Base-by-base conservation (phyloP, 2,797 vertebrate genomes). In the Rhabdomys pumilio region DNA sequence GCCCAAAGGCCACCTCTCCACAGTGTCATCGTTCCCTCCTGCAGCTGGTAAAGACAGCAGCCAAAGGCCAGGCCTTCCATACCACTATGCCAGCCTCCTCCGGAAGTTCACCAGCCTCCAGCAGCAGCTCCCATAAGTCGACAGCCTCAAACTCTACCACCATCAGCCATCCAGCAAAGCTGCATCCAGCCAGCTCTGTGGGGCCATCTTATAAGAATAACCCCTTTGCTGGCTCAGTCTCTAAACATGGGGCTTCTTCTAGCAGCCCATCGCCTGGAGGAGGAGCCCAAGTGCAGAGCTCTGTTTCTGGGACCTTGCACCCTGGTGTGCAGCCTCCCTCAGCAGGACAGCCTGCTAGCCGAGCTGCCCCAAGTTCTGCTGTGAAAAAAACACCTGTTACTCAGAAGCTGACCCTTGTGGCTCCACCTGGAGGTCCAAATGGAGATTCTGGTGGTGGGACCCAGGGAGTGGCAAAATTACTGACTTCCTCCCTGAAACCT, bases 361-460 rank as follows among this genome's bases (percentile, higher is more conserved):
- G 98, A 53, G 98, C 97, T 0, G 85, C 98, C 10, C 97, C 98
- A 0, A 65, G 97, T 96, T 94, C 98, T 69, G 82, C 98, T 0
- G 93, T 97, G 82, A 99, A 99, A 97, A 99, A 99, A 91, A 72
- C 98, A 0, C 88, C 98, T 0, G 97, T 98, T 63, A 98, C 99
- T 10, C 99, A 99, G 97, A 99, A 99, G 97, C 98, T 99, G 89
- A 99, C 99, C 26, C 96, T 99, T 94, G 99, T 99, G 96, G 99
- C 99, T 4, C 99, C 99, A 29, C 99, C 99, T 0, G 98, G 99
- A 19, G 99, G 99, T 73, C 98, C 98, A 55, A 99, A 98, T 0
- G 99, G 99, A 96, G 98, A 99, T 96, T 98, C 99, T 19, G 97
- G 98, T 0, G 98, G 98, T 72, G 99, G 99, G 89, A 99, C 98